A percentile compares a stretch with the other conserved stretches of the same genome.
These are phyloP conservation scores for Oreotragus oreotragus DNA, from an alignment of 2,113 vertebrate genomes.

Conservation along the genomic window DNA sequence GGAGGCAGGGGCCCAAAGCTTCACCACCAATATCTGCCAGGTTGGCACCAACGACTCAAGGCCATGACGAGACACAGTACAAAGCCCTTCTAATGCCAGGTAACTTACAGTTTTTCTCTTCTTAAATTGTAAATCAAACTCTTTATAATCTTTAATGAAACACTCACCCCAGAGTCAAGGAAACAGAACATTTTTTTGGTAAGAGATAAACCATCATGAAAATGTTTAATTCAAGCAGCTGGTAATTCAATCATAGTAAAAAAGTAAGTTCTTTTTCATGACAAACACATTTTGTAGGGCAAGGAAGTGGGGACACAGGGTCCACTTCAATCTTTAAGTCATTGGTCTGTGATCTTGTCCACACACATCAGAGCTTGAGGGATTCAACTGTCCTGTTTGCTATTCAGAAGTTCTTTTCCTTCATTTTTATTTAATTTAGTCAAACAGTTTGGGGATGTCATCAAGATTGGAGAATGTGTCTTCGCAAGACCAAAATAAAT, in stretches of 20 bases:
- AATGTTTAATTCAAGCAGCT: conserved; percentile 50
- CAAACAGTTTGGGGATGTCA: conserved; percentile 28
- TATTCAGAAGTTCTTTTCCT: neutral
- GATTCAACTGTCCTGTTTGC: neutral
- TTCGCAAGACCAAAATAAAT: conserved; percentile 33
- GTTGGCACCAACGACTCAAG: neutral
- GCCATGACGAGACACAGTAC: neutral
- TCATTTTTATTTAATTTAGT: conserved; percentile 31
- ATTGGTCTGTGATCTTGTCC: neutral
- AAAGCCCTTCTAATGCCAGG: neutral
- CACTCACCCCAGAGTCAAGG: neutral
- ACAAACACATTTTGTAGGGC: neutral
- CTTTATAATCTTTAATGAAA: conserved; percentile 64
- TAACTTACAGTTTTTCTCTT: conserved; percentile 32
- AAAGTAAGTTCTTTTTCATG: conserved; percentile 33
- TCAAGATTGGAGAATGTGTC: conserved; percentile 22
- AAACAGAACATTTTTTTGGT: conserved; percentile 54
- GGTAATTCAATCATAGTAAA: neutral
- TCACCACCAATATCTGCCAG: neutral
- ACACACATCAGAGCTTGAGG: neutral
- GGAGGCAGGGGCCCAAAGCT: neutral
- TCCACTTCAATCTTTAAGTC: neutral
- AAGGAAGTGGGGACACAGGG: neutral
- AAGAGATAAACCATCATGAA: conserved; percentile 40
- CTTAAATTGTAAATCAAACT: conserved; percentile 59